These are phyloP conservation scores for Takifugu ocellatus DNA, from an alignment of 2,797 vertebrate genomes.

Conservation along the genomic window DNA sequence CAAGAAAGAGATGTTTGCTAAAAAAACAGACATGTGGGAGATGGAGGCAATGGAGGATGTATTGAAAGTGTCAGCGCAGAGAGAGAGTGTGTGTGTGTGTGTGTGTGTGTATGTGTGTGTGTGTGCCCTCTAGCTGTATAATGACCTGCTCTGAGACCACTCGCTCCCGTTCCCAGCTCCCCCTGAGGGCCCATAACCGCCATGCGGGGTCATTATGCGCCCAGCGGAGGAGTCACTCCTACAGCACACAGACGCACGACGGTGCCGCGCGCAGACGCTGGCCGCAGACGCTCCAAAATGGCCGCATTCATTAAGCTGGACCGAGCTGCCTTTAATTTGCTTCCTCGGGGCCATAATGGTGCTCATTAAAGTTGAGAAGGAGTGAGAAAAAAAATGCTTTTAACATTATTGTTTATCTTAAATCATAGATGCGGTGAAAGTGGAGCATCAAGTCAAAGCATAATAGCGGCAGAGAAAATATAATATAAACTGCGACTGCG, in stretches of 20 bases:
- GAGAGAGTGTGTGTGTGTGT: slow-evolving; percentile 44
- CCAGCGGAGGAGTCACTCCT: slow-evolving; percentile 73
- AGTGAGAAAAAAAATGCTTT: slow-evolving; percentile 23
- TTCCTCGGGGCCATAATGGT: slow-evolving; percentile 63
- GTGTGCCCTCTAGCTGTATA: slow-evolving; percentile 71
- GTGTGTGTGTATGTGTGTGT: slow-evolving; percentile 45
- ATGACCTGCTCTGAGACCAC: slow-evolving; percentile 74
- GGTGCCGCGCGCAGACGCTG: slow-evolving; percentile 49
- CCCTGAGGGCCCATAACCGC: slow-evolving; percentile 77
- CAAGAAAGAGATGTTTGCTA: slow-evolving; percentile 55
- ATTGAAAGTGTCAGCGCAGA: slow-evolving; percentile 56
- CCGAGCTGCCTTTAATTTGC: slow-evolving; percentile 66
- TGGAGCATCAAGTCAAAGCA: slow-evolving; percentile 37
- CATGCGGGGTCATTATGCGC: slow-evolving; percentile 78
- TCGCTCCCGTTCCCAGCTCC: slow-evolving; percentile 63
- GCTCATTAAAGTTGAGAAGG: slow-evolving; percentile 65
- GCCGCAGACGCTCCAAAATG: slow-evolving; percentile 66
- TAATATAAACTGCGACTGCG: no score
- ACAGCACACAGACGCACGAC: slow-evolving; percentile 53
- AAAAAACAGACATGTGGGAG: slow-evolving; percentile 64
- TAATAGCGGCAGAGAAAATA: no score
- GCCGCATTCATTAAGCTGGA: slow-evolving; percentile 68
- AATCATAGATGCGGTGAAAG: slow-evolving; percentile 51
- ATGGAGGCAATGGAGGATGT: slow-evolving; percentile 65
- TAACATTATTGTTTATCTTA: slow-evolving; percentile 66